Conservation (phyloP, 2,113 vertebrate species). For the Acinonyx jubatus region DNA sequence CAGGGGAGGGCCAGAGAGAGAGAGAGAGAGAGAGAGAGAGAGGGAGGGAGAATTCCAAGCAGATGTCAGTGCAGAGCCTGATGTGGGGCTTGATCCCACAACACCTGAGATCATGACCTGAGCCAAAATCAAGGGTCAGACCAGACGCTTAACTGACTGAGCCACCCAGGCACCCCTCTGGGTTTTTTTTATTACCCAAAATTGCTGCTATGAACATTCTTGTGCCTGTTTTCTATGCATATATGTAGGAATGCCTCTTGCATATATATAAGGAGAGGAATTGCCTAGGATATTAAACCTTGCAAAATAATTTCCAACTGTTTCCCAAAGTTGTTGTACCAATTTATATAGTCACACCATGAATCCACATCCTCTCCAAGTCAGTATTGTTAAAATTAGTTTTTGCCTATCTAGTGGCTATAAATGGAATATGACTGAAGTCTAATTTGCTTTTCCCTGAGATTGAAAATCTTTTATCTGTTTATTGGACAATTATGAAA, state of each 20-base stretch:
- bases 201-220: neutral
- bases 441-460: neutral
- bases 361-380: neutral
- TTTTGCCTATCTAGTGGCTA: neutral
- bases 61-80: too few species aligned
- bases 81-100: too few species aligned
- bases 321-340: neutral
- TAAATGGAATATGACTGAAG: neutral
- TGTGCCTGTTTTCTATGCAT: neutral
- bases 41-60: too few species aligned
- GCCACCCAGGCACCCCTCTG: too few species aligned
- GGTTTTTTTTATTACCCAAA: neutral
- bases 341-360: neutral
- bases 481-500: neutral
- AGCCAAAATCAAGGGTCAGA: too few species aligned
- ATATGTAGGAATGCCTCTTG: neutral
- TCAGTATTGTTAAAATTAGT: neutral
- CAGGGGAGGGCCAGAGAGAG: too few species aligned
- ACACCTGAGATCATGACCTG: too few species aligned
- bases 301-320: neutral
- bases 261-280: neutral
- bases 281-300: neutral
- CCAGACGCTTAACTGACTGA: too few species aligned
- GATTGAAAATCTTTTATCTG: neutral
- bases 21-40: too few species aligned